A percentile compares a stretch with the other conserved stretches of the same genome.
These are phyloP conservation scores for Pseudomyrmex concolor DNA, from an alignment of 1,140 invertebrate species.

Conservation along the genomic window DNA sequence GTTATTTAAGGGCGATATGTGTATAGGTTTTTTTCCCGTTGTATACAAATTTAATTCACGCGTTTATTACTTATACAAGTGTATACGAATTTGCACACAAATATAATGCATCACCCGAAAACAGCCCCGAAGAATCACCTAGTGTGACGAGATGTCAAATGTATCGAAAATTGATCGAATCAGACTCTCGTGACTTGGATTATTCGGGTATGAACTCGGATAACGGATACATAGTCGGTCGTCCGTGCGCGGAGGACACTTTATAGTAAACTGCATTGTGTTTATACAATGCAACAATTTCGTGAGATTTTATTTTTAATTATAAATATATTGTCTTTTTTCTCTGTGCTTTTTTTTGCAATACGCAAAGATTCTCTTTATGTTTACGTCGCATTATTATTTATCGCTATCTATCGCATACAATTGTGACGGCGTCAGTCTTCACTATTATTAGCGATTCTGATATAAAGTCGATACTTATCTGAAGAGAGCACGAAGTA, in stretches of 20 bases:
- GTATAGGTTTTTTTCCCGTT: neutral
- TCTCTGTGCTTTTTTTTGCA: too few relatives aligned
- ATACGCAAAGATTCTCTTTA: too few relatives aligned
- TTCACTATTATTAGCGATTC: neutral
- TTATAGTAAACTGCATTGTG: neutral
- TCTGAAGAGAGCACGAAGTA: neutral
- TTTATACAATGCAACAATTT: neutral
- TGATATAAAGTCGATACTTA: neutral
- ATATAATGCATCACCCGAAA: constrained; percentile 26
- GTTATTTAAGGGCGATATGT: too few relatives aligned
- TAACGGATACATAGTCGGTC: constrained; percentile 23
- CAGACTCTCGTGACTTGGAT: constrained; percentile 31
- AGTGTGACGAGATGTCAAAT: constrained; percentile 26
- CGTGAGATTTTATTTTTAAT: neutral
- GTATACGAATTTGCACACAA: constrained; percentile 5
- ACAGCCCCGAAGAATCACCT: constrained; percentile 25
- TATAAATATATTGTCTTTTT: too few relatives aligned
- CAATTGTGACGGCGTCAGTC: neutral
- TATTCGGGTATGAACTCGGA: constrained; percentile 45
- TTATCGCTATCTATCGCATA: too few relatives aligned
- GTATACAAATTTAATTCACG: constrained; percentile 20
- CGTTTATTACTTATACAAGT: constrained; percentile 51
- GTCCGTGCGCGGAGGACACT: constrained; percentile 15
- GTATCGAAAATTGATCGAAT: constrained; percentile 53
- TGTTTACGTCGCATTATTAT: neutral